Percentiles rank a stretch among this genome's conserved stretches.
phyloP scores from a whole-genome alignment of 2,888 invertebrate genomes.

The Allacma fusca region DNA sequence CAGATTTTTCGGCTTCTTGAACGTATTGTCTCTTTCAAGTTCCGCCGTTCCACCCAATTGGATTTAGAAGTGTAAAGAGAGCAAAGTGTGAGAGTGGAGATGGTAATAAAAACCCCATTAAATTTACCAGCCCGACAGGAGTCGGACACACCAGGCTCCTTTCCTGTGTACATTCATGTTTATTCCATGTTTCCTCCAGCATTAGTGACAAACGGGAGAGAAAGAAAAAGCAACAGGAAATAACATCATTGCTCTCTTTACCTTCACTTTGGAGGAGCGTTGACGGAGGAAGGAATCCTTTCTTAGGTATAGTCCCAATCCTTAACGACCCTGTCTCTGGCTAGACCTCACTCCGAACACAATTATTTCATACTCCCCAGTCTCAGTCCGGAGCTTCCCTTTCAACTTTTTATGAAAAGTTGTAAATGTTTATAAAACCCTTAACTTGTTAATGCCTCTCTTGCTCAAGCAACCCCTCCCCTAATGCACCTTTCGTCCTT shows the following conservation, averaged over 20 bases:
- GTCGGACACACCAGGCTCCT: neutral
- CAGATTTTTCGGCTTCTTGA: neutral
- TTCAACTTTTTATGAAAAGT: no score
- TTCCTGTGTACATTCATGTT: neutral
- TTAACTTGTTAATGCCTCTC: no score
- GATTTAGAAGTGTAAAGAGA: constrained; percentile 15
- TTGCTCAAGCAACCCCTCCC: neutral
- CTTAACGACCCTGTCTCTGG: no score
- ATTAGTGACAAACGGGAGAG: neutral
- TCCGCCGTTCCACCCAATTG: constrained; percentile 22
- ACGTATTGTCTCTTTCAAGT: constrained; percentile 29
- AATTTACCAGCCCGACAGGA: constrained; percentile 16
- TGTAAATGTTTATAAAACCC: no score
- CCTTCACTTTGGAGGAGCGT: no score
- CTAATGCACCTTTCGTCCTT: neutral
- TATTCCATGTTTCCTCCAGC: neutral
- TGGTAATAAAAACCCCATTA: constrained; percentile 27
- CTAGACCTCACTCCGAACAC: no score
- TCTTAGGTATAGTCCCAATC: no score
- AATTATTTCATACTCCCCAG: no score
- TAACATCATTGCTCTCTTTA: neutral
- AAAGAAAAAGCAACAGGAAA: neutral
- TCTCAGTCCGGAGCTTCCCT: no score
- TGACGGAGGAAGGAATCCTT: no score
- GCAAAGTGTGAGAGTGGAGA: neutral